phyloP scores from a whole-genome alignment of 2,113 vertebrate genomes.

The Stigmatopora argus region DNA sequence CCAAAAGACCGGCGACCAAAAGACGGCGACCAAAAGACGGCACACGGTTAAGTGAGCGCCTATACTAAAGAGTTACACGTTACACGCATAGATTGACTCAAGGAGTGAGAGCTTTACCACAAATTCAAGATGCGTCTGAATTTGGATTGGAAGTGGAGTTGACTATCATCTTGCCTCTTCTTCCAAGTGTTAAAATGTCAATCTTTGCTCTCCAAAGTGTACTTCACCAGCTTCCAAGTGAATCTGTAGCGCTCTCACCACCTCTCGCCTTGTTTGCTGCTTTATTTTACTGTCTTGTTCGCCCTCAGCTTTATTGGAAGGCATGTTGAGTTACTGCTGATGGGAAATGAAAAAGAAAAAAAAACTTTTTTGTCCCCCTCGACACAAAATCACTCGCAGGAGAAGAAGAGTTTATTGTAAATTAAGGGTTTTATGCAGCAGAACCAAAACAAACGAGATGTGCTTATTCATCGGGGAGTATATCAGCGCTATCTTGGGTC shows the following conservation, averaged over 20 bases:
- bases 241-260: not conserved
- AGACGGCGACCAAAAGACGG: too few species aligned
- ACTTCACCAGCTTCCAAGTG: not conserved
- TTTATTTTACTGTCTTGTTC: conserved; percentile 5
- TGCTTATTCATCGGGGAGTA: not conserved
- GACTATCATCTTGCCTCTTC: not conserved
- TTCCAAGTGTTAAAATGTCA: not conserved
- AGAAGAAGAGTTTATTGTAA: conserved; percentile 2
- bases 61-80: too few species aligned
- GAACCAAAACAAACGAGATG: conserved; percentile 11
- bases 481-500: not conserved
- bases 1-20: too few species aligned
- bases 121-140: too few species aligned
- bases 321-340: conserved; percentile 12
- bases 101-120: too few species aligned
- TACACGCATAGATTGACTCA: too few species aligned
- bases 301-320: conserved; percentile 5
- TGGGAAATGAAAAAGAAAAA: not conserved
- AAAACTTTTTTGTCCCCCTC: not conserved
- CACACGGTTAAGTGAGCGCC: too few species aligned
- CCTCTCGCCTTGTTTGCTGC: not conserved
- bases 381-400: conserved; percentile 1
- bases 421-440: conserved; percentile 10
- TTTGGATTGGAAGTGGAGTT: not conserved
- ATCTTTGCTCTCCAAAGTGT: not conserved